These are phyloP conservation scores for Heliconius hortense DNA, from an alignment of 2,888 invertebrate genomes.

Conservation along the genomic window DNA sequence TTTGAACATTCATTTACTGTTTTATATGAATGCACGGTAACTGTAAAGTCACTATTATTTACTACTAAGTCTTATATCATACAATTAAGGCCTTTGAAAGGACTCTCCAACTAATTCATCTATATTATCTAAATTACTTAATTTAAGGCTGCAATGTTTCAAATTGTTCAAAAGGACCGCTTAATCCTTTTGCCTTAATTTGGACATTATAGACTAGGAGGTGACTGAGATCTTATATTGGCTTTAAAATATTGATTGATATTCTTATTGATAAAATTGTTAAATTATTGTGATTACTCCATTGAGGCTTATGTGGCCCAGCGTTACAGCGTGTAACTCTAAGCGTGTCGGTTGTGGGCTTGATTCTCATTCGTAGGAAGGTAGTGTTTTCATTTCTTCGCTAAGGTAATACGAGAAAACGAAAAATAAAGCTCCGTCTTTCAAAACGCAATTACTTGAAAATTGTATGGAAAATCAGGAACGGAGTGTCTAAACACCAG, in stretches of 20 bases:
- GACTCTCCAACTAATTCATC: constrained; percentile 19
- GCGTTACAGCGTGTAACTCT: not conserved
- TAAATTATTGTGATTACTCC: not conserved
- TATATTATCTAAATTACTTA: constrained; percentile 36
- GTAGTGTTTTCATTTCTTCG: too few species aligned
- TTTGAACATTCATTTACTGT: not conserved
- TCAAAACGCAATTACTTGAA: too few species aligned
- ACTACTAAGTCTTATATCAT: not conserved
- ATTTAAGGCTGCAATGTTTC: constrained; percentile 36
- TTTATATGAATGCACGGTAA: not conserved
- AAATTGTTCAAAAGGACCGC: constrained; percentile 36
- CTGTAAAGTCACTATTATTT: constrained; percentile 1
- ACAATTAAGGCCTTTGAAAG: constrained; percentile 3
- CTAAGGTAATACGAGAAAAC: too few species aligned
- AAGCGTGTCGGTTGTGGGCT: not conserved
- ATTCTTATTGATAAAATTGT: not conserved
- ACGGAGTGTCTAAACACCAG: too few species aligned
- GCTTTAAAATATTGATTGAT: not conserved
- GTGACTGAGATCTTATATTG: not conserved
- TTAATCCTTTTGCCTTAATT: constrained; percentile 35
- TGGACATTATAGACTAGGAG: constrained; percentile 24
- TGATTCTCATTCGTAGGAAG: not conserved
- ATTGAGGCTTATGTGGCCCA: not conserved
- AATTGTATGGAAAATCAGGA: too few species aligned
- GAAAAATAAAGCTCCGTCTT: too few species aligned